phyloP scores from a whole-genome alignment of 2,797 vertebrate genomes.

The Tragelaphus oryx region DNA sequence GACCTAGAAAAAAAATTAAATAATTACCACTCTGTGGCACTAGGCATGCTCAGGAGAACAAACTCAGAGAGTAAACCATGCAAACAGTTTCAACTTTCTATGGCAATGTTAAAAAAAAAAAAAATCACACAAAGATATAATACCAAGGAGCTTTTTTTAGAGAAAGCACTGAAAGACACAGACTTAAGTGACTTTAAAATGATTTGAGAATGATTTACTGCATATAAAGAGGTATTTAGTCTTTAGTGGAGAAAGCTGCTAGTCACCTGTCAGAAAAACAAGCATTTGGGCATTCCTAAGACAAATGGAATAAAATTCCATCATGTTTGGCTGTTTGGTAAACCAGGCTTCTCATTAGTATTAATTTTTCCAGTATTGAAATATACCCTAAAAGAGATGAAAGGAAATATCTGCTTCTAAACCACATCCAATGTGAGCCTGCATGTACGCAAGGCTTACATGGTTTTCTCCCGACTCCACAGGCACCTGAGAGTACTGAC shows the following conservation, averaged over 20 bases:
- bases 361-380: background rate
- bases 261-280: slow-evolving; percentile 44
- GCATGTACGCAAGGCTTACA: background rate
- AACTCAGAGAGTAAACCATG: slow-evolving; percentile 40
- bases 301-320: slow-evolving; percentile 21
- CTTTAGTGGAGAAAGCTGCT: slow-evolving; percentile 36
- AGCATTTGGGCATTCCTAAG: background rate
- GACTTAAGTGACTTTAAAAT: slow-evolving; percentile 19
- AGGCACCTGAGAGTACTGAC: slow-evolving; percentile 10
- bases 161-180: slow-evolving; percentile 45
- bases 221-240: slow-evolving; percentile 54
- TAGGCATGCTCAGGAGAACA: slow-evolving; percentile 27
- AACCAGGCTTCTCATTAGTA: slow-evolving; percentile 25
- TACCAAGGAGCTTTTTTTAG: background rate
- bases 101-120: slow-evolving; percentile 17
- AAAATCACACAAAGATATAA: background rate
- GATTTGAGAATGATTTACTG: slow-evolving; percentile 37
- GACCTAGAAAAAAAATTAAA: slow-evolving; percentile 14
- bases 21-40: slow-evolving; percentile 11
- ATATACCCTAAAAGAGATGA: background rate
- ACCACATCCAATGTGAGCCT: background rate
- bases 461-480: background rate
- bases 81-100: slow-evolving; percentile 17
- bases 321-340: background rate
- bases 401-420: background rate